Conservation (phyloP, 2,113 vertebrate genomes). For the Felis chaus region DNA sequence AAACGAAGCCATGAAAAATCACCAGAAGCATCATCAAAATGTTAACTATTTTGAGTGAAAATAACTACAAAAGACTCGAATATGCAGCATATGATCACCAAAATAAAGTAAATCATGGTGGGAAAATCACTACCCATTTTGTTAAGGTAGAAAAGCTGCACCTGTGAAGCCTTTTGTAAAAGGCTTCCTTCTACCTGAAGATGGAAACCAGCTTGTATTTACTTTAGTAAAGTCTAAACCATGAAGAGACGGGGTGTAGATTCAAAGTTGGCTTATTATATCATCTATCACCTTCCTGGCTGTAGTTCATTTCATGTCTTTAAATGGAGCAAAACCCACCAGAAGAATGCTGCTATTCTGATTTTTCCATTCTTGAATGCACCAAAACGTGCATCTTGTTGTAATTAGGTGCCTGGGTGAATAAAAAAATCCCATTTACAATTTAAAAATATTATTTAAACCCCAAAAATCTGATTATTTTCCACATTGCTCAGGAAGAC, state of each 20-base stretch:
- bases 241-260: constrained; percentile 77
- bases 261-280: constrained; percentile 73
- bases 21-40: constrained; percentile 74
- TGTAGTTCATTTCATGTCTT: constrained; percentile 80
- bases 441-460: constrained; percentile 68
- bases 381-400: constrained; percentile 83
- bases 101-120: constrained; percentile 71
- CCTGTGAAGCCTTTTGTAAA: constrained; percentile 70
- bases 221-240: constrained; percentile 61
- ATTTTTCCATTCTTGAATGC: constrained; percentile 83
- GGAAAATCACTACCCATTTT: constrained; percentile 51
- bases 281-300: constrained; percentile 82
- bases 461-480: constrained; percentile 71
- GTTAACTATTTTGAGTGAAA: constrained; percentile 62
- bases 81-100: constrained; percentile 62
- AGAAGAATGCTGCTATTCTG: constrained; percentile 83
- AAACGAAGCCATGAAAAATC: constrained; percentile 77
- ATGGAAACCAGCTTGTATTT: constrained; percentile 54
- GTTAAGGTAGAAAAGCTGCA: constrained; percentile 56
- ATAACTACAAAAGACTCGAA: constrained; percentile 65
- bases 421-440: constrained; percentile 85
- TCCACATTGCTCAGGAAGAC: constrained; percentile 75
- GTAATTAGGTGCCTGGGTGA: constrained; percentile 84
- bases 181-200: constrained; percentile 68
- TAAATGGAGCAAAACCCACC: constrained; percentile 83